phyloP scores from a whole-genome alignment of 1,140 invertebrate genomes.

The Drosophila paulistorum region DNA sequence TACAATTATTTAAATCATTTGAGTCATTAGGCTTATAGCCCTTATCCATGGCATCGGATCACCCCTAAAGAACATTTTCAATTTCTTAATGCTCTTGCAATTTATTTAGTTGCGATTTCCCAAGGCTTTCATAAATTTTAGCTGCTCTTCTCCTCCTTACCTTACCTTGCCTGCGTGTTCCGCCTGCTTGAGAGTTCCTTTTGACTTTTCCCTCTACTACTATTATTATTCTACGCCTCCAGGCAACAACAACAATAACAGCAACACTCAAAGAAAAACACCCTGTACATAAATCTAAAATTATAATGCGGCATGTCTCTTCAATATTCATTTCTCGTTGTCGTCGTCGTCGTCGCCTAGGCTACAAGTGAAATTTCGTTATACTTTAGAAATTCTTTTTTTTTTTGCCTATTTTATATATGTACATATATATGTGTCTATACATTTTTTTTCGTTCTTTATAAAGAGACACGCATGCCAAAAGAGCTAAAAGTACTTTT shows the following conservation, averaged over 20 bases:
- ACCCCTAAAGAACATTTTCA: constrained; percentile 41
- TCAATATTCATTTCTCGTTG: constrained; percentile 53
- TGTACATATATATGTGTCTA: neutral
- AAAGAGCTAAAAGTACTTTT: constrained; percentile 64
- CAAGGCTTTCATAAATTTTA: constrained; percentile 13
- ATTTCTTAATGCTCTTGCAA: constrained; percentile 51
- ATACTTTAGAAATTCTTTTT: constrained; percentile 65
- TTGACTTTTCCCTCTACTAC: constrained; percentile 1
- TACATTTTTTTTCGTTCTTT: constrained; percentile 28
- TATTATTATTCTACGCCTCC: constrained; percentile 9
- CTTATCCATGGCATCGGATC: constrained; percentile 18
- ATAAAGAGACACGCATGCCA: constrained; percentile 60
- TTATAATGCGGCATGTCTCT: constrained; percentile 59
- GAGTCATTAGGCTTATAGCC: constrained; percentile 7
- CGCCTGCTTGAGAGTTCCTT: neutral
- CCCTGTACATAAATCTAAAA: constrained; percentile 80
- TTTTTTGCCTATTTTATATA: neutral
- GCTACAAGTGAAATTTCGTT: constrained; percentile 56
- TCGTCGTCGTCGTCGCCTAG: constrained; percentile 41
- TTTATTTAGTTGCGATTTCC: constrained; percentile 34
- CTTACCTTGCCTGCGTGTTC: neutral
- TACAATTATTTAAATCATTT: constrained; percentile 12
- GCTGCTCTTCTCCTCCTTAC: neutral
- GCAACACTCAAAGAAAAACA: constrained; percentile 31
- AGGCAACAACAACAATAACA: constrained; percentile 14